These are phyloP conservation scores for Falco berigora DNA, from an alignment of 2,797 vertebrate genomes.

Conservation along the genomic window DNA sequence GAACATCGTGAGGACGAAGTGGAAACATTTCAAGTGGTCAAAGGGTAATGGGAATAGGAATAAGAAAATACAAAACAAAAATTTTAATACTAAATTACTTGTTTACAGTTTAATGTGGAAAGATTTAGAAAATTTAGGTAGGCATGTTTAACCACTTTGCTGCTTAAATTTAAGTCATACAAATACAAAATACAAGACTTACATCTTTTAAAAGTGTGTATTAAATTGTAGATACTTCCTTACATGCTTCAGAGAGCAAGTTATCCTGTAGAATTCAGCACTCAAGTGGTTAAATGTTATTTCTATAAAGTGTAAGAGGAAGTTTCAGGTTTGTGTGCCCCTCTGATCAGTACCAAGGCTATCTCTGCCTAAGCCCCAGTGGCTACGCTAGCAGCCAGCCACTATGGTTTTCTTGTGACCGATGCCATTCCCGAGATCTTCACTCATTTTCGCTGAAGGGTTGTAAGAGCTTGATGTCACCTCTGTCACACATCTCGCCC, in stretches of 20 bases:
- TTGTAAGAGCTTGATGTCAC: slow-evolving; percentile 99
- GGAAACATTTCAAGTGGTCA: slow-evolving; percentile 98
- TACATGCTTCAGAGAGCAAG: slow-evolving; percentile 71
- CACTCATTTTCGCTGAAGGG: slow-evolving; percentile 95
- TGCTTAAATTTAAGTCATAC: slow-evolving; percentile 76
- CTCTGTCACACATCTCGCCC: slow-evolving; percentile 99
- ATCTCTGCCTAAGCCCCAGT: slow-evolving; percentile 91
- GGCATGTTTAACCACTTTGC: slow-evolving; percentile 82
- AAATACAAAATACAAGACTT: slow-evolving; percentile 72
- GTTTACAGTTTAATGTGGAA: slow-evolving; percentile 73
- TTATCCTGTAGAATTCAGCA: slow-evolving; percentile 74
- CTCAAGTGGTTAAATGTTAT: slow-evolving; percentile 75
- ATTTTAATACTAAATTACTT: slow-evolving; percentile 85
- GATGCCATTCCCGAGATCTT: slow-evolving; percentile 99
- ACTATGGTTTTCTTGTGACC: slow-evolving; percentile 97
- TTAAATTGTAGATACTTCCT: slow-evolving; percentile 71
- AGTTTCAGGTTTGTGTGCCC: slow-evolving; percentile 76
- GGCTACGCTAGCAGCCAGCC: slow-evolving; percentile 90
- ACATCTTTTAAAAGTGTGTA: slow-evolving; percentile 51
- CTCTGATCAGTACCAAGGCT: slow-evolving; percentile 87
- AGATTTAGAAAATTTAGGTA: slow-evolving; percentile 77
- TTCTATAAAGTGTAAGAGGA: slow-evolving; percentile 70
- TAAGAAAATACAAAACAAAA: slow-evolving; percentile 93
- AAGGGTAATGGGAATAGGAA: slow-evolving; percentile 87
- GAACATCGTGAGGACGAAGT: slow-evolving; percentile 97